Evolutionary conservation across 1,140 invertebrate species (phyloP).

Genomic region (Eriosoma lanigerum): DNA sequence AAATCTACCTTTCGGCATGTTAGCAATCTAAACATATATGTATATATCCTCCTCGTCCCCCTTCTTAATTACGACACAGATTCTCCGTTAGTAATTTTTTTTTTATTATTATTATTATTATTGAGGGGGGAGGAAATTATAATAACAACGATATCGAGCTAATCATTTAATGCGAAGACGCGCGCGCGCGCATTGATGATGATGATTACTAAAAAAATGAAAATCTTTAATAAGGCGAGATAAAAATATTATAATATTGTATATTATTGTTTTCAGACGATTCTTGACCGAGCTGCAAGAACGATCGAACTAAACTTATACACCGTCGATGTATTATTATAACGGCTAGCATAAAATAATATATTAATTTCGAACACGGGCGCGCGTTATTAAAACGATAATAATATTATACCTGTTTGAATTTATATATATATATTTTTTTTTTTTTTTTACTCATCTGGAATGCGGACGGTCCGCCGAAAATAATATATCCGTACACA

Average conservation of each 20-base stretch:
- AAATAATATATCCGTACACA: not conserved
- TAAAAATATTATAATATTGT: not conserved
- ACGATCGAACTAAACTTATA: not conserved
- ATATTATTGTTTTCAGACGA: not conserved
- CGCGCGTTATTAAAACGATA: conserved; percentile 32
- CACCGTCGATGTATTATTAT: not conserved
- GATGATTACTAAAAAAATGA: too few relatives aligned
- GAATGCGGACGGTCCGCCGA: conserved; percentile 37
- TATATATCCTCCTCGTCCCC: too few relatives aligned
- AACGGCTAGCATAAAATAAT: too few relatives aligned
- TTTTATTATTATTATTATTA: too few relatives aligned
- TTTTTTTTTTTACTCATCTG: not conserved
- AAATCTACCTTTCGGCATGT: too few relatives aligned
- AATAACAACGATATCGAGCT: too few relatives aligned
- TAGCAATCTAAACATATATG: too few relatives aligned
- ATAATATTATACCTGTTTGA: conserved; percentile 30
- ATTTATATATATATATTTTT: not conserved
- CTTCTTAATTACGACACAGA: too few relatives aligned
- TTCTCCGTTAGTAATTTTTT: too few relatives aligned
- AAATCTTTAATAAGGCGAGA: not conserved
- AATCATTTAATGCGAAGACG: not conserved
- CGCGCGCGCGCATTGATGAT: not conserved
- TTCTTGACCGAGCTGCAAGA: not conserved
- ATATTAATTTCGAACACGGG: conserved; percentile 7
- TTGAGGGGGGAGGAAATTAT: too few relatives aligned